phyloP scores from a whole-genome alignment of 1,140 invertebrate species.

The Apocrypta bakeri region DNA sequence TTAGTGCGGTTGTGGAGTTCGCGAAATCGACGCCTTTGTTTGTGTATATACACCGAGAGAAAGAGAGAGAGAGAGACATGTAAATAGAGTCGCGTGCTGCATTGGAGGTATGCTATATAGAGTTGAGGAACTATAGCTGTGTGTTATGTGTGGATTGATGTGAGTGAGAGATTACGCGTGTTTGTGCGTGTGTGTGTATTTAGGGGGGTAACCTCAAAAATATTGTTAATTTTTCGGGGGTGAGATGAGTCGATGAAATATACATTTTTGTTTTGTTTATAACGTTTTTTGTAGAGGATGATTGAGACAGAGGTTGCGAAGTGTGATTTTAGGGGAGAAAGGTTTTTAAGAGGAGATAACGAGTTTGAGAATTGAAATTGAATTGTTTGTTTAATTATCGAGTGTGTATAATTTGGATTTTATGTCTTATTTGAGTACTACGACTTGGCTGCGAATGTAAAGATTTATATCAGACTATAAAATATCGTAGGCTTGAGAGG shows the following conservation, averaged over 20 bases:
- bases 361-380: background rate
- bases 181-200: no score
- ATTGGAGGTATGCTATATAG: background rate
- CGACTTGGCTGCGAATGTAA: background rate
- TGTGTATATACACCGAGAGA: background rate
- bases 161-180: no score
- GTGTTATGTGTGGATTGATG: background rate
- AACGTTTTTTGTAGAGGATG: no score
- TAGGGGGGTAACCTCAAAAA: constrained; percentile 38
- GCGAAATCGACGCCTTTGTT: no score
- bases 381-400: no score
- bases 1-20: no score
- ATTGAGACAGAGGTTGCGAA: background rate
- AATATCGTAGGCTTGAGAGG: background rate
- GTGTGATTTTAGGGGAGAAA: no score
- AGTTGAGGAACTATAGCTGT: background rate
- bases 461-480: background rate
- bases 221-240: no score
- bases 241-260: no score
- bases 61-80: background rate
- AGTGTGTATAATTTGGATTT: background rate
- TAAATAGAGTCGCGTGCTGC: constrained; percentile 36
- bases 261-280: no score
- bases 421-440: background rate
- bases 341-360: no score